Percentiles rank a stretch among this genome's conserved stretches.
Evolutionary conservation across 2,888 invertebrate genomes (phyloP).

Genomic region (Stenolophus ochropezus): DNA sequence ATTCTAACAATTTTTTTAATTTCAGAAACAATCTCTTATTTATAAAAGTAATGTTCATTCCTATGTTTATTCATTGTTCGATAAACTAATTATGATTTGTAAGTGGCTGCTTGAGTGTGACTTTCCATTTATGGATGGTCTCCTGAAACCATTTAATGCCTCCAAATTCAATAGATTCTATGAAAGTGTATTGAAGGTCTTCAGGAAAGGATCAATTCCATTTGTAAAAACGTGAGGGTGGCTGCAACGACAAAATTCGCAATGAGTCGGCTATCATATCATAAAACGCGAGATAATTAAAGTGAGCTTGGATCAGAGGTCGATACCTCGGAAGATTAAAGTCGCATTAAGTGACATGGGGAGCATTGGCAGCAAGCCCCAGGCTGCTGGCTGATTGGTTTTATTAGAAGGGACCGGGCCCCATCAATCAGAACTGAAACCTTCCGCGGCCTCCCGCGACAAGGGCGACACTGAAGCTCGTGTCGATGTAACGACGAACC

Average conservation of each 20-base stretch:
- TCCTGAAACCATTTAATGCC: neutral
- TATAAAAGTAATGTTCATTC: too few species aligned
- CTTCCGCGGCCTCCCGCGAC: constrained; percentile 50
- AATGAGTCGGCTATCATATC: constrained; percentile 37
- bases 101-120: too few species aligned
- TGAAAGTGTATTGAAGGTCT: neutral
- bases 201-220: neutral
- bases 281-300: constrained; percentile 54
- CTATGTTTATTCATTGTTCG: too few species aligned
- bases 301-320: constrained; percentile 48
- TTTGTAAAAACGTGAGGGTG: neutral
- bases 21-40: too few species aligned
- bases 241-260: neutral
- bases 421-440: constrained; percentile 65
- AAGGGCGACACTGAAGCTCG: neutral
- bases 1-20: too few species aligned
- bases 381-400: constrained; percentile 63
- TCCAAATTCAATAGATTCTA: neutral
- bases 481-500: neutral
- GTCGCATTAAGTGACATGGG: constrained; percentile 64
- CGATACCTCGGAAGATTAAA: constrained; percentile 62
- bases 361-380: constrained; percentile 26
- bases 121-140: neutral
- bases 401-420: constrained; percentile 64
- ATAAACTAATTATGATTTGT: too few species aligned